Evolutionary conservation across 2,797 vertebrate species (phyloP).

Genomic region (Syngnathus rostellatus): DNA sequence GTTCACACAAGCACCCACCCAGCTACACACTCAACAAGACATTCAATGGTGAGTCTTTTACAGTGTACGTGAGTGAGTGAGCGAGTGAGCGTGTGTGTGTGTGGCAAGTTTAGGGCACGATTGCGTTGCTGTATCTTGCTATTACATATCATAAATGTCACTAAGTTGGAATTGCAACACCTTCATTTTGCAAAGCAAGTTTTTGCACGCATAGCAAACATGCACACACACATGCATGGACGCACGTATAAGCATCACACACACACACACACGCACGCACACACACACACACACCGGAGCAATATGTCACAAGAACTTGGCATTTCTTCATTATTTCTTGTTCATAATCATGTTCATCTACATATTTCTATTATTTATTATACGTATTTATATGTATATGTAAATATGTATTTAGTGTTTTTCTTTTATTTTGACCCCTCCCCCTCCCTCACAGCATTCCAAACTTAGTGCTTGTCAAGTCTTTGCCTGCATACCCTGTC

Average conservation of each 20-base stretch:
- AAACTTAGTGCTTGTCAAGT: slow-evolving; percentile 33
- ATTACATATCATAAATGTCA: slow-evolving; percentile 4
- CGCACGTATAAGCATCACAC: not conserved
- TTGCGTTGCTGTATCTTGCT: not conserved
- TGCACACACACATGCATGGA: too few relatives aligned
- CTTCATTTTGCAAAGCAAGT: slow-evolving; percentile 10
- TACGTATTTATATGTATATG: not conserved
- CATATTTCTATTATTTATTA: not conserved
- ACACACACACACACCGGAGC: not conserved
- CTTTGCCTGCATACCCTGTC: slow-evolving; percentile 27
- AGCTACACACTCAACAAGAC: slow-evolving; percentile 49
- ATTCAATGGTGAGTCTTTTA: slow-evolving; percentile 72
- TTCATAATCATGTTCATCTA: not conserved
- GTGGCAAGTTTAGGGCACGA: not conserved
- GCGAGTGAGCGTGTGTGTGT: not conserved
- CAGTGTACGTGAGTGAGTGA: not conserved
- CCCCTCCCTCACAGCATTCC: slow-evolving; percentile 38
- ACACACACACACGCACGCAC: not conserved
- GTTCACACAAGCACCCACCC: slow-evolving; percentile 33
- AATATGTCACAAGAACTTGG: not conserved
- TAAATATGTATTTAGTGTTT: not conserved
- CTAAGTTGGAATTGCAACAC: slow-evolving; percentile 30
- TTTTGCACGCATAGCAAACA: not conserved
- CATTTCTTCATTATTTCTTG: not conserved
- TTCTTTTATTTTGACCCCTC: slow-evolving; percentile 5